Evolutionary conservation across 2,888 invertebrate genomes (phyloP).

Genomic region (Eupithecia exiguata): DNA sequence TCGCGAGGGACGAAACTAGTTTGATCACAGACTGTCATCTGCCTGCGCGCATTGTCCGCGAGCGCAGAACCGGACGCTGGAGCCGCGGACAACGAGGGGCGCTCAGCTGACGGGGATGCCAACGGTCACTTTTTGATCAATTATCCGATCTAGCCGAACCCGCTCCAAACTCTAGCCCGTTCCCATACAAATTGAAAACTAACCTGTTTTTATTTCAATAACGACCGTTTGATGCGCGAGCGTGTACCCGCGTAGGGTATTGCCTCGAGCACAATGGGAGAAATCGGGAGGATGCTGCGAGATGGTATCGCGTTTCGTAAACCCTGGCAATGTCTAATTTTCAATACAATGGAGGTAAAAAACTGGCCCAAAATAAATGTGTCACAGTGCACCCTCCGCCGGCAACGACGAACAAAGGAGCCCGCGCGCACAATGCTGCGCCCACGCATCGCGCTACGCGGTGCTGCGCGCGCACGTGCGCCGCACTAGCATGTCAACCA

Average conservation of each 20-base stretch:
- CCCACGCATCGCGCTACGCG: constrained; percentile 57
- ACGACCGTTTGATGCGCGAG: constrained; percentile 55
- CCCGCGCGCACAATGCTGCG: constrained; percentile 67
- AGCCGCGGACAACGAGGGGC: constrained; percentile 64
- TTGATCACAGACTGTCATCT: constrained; percentile 71
- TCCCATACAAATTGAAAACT: constrained; percentile 77
- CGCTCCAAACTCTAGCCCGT: constrained; percentile 61
- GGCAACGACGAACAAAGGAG: constrained; percentile 76
- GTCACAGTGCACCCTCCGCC: constrained; percentile 79
- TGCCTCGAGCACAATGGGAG: constrained; percentile 63
- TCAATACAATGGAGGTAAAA: constrained; percentile 82
- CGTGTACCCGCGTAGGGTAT: constrained; percentile 29
- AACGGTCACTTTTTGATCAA: constrained; percentile 78
- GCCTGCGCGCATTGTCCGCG: constrained; percentile 72
- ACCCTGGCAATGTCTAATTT: constrained; percentile 80
- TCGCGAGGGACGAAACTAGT: constrained; percentile 76
- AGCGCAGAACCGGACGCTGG: constrained; percentile 82
- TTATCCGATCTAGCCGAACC: constrained; percentile 64
- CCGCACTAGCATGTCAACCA: constrained; percentile 72
- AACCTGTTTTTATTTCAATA: constrained; percentile 75
- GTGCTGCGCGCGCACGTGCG: constrained; percentile 48
- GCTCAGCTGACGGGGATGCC: constrained; percentile 73
- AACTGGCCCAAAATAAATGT: constrained; percentile 81
- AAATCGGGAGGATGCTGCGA: constrained; percentile 69
- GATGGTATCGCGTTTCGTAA: constrained; percentile 81